phyloP scores from a whole-genome alignment of 2,797 vertebrate species.

The Spondyliosoma cantharus region DNA sequence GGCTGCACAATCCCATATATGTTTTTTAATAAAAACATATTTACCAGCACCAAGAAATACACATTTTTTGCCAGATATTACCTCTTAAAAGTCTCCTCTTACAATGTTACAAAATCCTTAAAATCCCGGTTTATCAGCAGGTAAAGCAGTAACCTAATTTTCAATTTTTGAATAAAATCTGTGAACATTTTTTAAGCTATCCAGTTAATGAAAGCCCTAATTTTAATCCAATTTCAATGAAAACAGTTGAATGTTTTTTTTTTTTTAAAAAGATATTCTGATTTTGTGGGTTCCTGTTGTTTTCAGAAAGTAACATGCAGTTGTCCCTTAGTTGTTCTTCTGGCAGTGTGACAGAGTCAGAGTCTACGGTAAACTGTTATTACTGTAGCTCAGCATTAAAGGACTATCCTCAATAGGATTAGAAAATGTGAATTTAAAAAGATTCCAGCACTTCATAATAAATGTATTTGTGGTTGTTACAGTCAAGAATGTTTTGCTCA shows the following conservation, averaged over 20 bases:
- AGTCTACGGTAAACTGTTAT: neutral
- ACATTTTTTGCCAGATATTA: too few species aligned
- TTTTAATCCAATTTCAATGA: too few species aligned
- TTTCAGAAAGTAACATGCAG: neutral
- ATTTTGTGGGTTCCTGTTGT: neutral
- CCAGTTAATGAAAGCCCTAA: too few species aligned
- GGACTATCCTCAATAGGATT: too few species aligned
- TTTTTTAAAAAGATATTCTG: too few species aligned
- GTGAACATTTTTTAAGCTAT: neutral
- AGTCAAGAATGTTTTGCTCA: fast-evolving
- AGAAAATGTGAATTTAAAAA: neutral
- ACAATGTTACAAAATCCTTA: neutral
- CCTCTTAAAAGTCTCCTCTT: neutral
- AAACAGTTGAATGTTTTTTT: too few species aligned
- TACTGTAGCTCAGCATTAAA: neutral
- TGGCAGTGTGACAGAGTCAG: neutral
- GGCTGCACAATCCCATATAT: neutral
- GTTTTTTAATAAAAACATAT: neutral
- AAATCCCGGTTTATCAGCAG: neutral
- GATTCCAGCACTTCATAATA: neutral
- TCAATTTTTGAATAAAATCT: neutral
- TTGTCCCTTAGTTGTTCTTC: neutral
- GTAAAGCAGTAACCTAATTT: neutral
- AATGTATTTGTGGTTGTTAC: fast-evolving
- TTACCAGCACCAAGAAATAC: neutral